These are phyloP conservation scores for Sebastes minor DNA, from an alignment of 2,797 vertebrate species.

Conservation along the genomic window DNA sequence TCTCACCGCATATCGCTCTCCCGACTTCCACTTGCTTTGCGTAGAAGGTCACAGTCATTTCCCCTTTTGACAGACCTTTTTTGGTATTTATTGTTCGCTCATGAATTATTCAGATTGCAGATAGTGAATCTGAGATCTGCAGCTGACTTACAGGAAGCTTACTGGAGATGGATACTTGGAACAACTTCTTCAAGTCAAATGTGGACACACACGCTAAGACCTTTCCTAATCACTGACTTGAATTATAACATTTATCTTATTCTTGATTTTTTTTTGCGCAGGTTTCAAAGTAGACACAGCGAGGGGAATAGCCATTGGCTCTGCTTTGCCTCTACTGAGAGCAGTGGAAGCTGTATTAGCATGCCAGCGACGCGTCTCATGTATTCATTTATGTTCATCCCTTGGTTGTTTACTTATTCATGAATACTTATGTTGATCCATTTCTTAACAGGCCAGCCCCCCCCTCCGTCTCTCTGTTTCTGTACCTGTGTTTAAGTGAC, in stretches of 20 bases:
- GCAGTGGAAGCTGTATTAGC: neutral
- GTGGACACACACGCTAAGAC: neutral
- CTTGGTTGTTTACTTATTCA: slow-evolving; percentile 51
- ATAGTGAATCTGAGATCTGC: slow-evolving; percentile 43
- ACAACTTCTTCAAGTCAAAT: slow-evolving; percentile 3
- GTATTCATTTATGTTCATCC: slow-evolving; percentile 49
- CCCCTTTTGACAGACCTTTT: slow-evolving; percentile 28
- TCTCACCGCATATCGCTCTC: slow-evolving; percentile 10
- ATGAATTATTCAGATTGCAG: slow-evolving; percentile 67
- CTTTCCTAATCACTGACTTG: neutral
- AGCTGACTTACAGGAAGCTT: slow-evolving; percentile 38
- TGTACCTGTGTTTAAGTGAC: slow-evolving; percentile 54
- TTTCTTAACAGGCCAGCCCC: slow-evolving; percentile 16
- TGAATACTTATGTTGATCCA: slow-evolving; percentile 56
- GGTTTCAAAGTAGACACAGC: neutral
- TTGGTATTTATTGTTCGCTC: slow-evolving; percentile 34
- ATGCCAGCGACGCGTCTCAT: neutral
- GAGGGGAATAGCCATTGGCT: neutral
- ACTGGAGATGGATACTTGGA: neutral
- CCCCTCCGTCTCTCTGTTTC: neutral
- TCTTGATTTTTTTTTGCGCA: neutral
- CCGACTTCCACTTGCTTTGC: slow-evolving; percentile 31
- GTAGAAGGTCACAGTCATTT: slow-evolving; percentile 57
- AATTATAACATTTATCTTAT: neutral
- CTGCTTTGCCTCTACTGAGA: neutral